These are phyloP conservation scores for Chloroclystis v-ata DNA, from an alignment of 2,888 invertebrate genomes.

Conservation along the genomic window DNA sequence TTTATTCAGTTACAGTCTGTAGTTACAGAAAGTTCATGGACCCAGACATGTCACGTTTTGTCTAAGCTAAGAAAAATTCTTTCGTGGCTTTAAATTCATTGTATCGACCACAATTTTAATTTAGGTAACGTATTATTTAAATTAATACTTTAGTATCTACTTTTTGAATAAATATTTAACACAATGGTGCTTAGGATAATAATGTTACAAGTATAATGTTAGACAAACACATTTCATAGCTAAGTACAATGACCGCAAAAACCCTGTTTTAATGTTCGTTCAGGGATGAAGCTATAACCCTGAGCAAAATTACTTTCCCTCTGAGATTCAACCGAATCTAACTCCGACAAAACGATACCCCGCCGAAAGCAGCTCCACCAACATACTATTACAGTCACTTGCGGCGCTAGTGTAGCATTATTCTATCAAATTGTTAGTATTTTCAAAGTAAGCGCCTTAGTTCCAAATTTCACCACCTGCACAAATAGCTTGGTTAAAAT, in stretches of 20 bases:
- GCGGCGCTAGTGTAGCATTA: neutral
- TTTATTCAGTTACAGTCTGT: too few relatives aligned
- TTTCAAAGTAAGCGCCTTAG: neutral
- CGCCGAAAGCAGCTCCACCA: constrained; percentile 32
- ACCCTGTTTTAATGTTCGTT: constrained; percentile 49
- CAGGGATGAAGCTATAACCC: constrained; percentile 51
- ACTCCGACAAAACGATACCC: constrained; percentile 51
- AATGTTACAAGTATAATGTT: too few relatives aligned
- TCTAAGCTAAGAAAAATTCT: neutral
- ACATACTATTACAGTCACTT: neutral
- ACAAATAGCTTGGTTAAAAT: neutral
- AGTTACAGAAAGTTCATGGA: too few relatives aligned
- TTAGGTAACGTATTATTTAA: too few relatives aligned
- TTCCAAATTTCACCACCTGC: neutral
- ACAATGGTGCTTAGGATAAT: too few relatives aligned
- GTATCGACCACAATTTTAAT: too few relatives aligned
- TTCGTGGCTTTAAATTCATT: neutral
- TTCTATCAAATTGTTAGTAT: neutral
- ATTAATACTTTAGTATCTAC: too few relatives aligned
- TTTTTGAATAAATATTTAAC: too few relatives aligned
- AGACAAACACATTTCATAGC: constrained; percentile 32
- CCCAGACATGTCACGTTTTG: too few relatives aligned
- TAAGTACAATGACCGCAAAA: constrained; percentile 41
- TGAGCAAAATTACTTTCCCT: constrained; percentile 52
- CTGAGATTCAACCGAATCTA: constrained; percentile 44